Evolutionary conservation across 2,888 invertebrate species (phyloP).

Genomic region (Anarsia innoxiella): DNA sequence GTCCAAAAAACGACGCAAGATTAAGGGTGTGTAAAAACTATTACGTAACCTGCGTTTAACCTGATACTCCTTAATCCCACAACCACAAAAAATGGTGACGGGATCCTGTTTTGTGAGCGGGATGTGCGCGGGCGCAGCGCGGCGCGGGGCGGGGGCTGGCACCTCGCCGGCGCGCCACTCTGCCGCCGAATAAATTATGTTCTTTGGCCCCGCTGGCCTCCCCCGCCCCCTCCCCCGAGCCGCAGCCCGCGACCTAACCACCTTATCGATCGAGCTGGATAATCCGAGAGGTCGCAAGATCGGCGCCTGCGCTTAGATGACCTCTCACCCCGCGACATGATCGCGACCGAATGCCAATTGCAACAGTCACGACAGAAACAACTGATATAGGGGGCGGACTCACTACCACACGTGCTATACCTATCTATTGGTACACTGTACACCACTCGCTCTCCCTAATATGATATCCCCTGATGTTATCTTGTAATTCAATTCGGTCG

Average conservation of each 20-base stretch:
- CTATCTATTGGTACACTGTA: background rate
- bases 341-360: constrained; percentile 49
- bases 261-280: constrained; percentile 65
- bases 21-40: constrained; percentile 66
- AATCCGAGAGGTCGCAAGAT: constrained; percentile 64
- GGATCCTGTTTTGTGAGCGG: constrained; percentile 48
- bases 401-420: constrained; percentile 11
- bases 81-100: constrained; percentile 49
- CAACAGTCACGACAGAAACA: constrained; percentile 48
- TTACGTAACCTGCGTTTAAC: constrained; percentile 68
- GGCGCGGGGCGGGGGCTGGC: constrained; percentile 40
- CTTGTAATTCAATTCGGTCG: constrained; percentile 24
- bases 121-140: constrained; percentile 23
- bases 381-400: constrained; percentile 31
- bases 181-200: constrained; percentile 73
- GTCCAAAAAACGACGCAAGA: constrained; percentile 32
- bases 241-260: too few relatives aligned
- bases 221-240: constrained; percentile 29
- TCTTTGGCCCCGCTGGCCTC: constrained; percentile 38
- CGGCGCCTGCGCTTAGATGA: constrained; percentile 48
- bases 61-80: constrained; percentile 58
- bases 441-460: background rate
- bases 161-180: constrained; percentile 66
- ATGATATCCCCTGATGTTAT: constrained; percentile 18
- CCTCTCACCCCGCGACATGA: constrained; percentile 40